Percentiles rank a stretch among this genome's conserved stretches.
Evolutionary conservation across 2,797 vertebrate genomes (phyloP).

Genomic region (Euthynnus affinis): DNA sequence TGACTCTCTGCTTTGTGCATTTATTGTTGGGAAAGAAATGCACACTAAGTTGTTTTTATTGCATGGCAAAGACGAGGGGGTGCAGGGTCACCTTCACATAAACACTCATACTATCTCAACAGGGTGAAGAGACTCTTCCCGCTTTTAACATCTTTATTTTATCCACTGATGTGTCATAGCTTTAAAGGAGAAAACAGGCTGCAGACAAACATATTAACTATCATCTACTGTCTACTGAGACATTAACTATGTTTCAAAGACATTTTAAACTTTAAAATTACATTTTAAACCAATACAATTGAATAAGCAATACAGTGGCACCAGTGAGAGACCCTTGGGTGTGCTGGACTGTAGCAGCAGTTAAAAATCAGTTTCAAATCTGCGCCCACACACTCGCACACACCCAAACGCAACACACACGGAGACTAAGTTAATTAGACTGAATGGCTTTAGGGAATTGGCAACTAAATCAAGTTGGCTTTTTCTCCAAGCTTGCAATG

Average conservation of each 20-base stretch:
- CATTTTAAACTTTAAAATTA: slow-evolving; percentile 22
- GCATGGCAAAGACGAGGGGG: slow-evolving; percentile 35
- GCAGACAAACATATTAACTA: slow-evolving; percentile 24
- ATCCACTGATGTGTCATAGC: slow-evolving; percentile 5
- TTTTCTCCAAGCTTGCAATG: slow-evolving; percentile 57
- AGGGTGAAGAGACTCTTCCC: slow-evolving; percentile 15
- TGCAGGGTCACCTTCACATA: slow-evolving; percentile 70
- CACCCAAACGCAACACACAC: slow-evolving; percentile 12
- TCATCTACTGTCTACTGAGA: slow-evolving; percentile 10
- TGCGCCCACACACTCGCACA: slow-evolving; percentile 3
- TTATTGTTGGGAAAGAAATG: slow-evolving; percentile 67
- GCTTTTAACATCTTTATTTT: slow-evolving; percentile 39
- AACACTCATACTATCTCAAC: slow-evolving; percentile 18
- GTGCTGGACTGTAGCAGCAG: slow-evolving; percentile 41
- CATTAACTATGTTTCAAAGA: slow-evolving; percentile 21
- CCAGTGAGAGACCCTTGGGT: slow-evolving; percentile 29
- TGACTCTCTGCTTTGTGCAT: slow-evolving; percentile 59
- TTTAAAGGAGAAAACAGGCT: slow-evolving; percentile 11
- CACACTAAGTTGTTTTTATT: slow-evolving; percentile 74
- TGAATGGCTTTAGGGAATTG: slow-evolving; percentile 71
- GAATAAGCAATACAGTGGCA: slow-evolving; percentile 8
- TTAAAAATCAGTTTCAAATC: slow-evolving; percentile 53
- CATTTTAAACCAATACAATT: slow-evolving; percentile 33
- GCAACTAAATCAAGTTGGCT: slow-evolving; percentile 61
- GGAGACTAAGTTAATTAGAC: slow-evolving; percentile 71